Evolutionary conservation across 2,797 vertebrate species (phyloP).

Genomic region (Etheostoma nigrum): DNA sequence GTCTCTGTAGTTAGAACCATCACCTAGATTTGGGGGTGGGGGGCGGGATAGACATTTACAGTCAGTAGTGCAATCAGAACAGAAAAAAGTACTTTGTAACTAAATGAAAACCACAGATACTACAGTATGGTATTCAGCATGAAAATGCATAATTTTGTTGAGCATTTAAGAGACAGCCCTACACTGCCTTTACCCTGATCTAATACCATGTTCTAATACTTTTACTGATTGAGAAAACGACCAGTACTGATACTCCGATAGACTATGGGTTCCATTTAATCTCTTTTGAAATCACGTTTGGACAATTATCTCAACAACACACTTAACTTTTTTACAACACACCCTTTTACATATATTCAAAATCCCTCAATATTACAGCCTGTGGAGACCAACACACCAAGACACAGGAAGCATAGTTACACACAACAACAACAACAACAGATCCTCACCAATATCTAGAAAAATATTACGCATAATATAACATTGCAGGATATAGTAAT

Average conservation of each 20-base stretch:
- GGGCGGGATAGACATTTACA: not conserved
- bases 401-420: not conserved
- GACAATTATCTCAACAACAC: not conserved
- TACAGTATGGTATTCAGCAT: not conserved
- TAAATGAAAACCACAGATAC: not conserved
- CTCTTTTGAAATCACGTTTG: not conserved
- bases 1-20: constrained; percentile 92
- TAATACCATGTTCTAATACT: not conserved
- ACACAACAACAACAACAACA: not conserved
- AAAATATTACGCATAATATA: not conserved
- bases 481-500: not conserved
- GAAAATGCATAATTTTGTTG: not conserved
- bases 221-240: not conserved
- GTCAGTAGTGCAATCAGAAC: not conserved
- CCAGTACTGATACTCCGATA: not conserved
- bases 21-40: constrained; percentile 82
- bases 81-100: not conserved
- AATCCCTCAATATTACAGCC: not conserved
- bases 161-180: not conserved
- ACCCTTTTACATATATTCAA: not conserved
- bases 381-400: not conserved
- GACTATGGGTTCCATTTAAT: not conserved
- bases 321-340: not conserved
- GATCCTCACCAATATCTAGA: not conserved
- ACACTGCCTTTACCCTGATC: not conserved